phyloP scores from a whole-genome alignment of 1,140 invertebrate species.

The Philopotamus ludificatus region DNA sequence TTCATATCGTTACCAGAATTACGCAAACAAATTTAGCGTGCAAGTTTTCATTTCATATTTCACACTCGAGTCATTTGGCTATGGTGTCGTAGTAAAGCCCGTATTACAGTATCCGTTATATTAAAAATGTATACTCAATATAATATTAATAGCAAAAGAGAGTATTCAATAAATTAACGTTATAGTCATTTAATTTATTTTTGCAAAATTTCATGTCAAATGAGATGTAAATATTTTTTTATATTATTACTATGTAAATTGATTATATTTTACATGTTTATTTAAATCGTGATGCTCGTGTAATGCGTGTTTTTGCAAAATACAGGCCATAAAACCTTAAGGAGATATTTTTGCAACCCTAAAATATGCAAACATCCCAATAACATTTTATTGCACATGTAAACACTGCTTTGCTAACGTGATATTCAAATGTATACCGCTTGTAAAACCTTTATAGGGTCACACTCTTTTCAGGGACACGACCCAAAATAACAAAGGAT shows the following conservation, averaged over 20 bases:
- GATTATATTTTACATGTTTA: neutral
- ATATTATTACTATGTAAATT: neutral
- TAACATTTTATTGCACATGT: slow-evolving; percentile 40
- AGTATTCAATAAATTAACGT: too few species aligned
- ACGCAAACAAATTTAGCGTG: slow-evolving; percentile 31
- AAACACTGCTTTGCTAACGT: slow-evolving; percentile 23
- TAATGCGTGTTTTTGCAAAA: slow-evolving; percentile 26
- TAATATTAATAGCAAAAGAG: too few species aligned
- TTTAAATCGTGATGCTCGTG: slow-evolving; percentile 14
- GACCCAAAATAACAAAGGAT: too few species aligned
- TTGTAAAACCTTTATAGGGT: slow-evolving; percentile 12
- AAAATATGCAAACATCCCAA: slow-evolving; percentile 41
- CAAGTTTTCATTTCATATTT: slow-evolving; percentile 35
- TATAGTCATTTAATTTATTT: too few species aligned
- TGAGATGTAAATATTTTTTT: slow-evolving; percentile 5
- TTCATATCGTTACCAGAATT: slow-evolving; percentile 19
- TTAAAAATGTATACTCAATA: neutral
- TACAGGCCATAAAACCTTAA: slow-evolving; percentile 33
- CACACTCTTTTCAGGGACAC: neutral
- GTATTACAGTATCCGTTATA: neutral
- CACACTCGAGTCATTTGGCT: slow-evolving; percentile 17
- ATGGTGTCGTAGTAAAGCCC: slow-evolving; percentile 17
- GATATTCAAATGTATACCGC: slow-evolving; percentile 2
- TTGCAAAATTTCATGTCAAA: too few species aligned
- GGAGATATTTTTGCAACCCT: slow-evolving; percentile 36